Evolutionary conservation across 2,888 invertebrate genomes (phyloP).

Genomic region (Chymomyza caudatula): DNA sequence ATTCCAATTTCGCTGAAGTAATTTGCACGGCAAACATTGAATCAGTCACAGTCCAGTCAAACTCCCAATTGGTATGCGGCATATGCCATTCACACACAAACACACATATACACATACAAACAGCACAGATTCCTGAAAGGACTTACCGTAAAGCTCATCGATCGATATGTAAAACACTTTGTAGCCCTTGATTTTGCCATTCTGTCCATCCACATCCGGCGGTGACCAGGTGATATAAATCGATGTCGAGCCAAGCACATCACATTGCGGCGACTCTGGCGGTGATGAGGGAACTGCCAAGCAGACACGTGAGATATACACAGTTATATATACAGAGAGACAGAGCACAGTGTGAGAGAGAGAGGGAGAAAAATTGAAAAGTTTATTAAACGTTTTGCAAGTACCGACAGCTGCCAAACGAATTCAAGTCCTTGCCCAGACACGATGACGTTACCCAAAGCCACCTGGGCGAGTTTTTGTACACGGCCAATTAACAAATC

Average conservation of each 20-base stretch:
- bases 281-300: constrained; percentile 89
- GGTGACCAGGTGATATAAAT: constrained; percentile 92
- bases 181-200: constrained; percentile 91
- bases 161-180: constrained; percentile 89
- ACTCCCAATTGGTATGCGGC: neutral
- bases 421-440: neutral
- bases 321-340: neutral
- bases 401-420: constrained; percentile 15
- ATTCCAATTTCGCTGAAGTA: constrained; percentile 47
- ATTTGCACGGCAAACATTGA: constrained; percentile 60
- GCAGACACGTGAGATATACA: neutral
- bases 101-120: constrained; percentile 11
- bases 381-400: constrained; percentile 51
- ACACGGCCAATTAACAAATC: constrained; percentile 67
- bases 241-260: constrained; percentile 89
- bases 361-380: constrained; percentile 9
- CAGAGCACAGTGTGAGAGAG: neutral
- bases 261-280: constrained; percentile 89
- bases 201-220: constrained; percentile 88
- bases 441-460: constrained; percentile 10
- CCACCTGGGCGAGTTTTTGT: constrained; percentile 30
- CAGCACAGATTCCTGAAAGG: neutral
- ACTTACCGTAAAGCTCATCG: constrained; percentile 87
- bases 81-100: constrained; percentile 7
- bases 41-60: constrained; percentile 14